Percentiles rank a stretch among this genome's conserved stretches.
phyloP scores from a whole-genome alignment of 2,888 invertebrate genomes.

The Trissoscelio sp. region DNA sequence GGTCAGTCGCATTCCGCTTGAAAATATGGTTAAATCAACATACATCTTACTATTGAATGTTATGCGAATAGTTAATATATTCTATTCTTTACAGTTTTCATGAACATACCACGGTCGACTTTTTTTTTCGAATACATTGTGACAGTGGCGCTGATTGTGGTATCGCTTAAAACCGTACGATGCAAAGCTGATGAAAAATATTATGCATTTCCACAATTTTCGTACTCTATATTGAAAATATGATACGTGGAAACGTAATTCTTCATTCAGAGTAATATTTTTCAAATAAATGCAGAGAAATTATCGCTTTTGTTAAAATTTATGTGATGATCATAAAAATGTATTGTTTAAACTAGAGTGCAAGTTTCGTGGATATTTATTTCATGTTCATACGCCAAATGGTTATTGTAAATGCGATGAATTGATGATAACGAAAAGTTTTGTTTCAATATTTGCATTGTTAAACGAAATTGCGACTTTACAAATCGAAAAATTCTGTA shows the following conservation, averaged over 20 bases:
- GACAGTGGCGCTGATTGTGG: background rate
- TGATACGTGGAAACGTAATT: too few species aligned
- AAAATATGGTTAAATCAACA: slow-evolving; percentile 38
- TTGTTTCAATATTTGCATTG: too few species aligned
- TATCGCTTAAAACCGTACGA: background rate
- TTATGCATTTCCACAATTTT: too few species aligned
- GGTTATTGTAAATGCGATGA: too few species aligned
- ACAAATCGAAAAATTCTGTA: slow-evolving; percentile 13
- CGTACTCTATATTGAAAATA: background rate
- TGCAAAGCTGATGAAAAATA: background rate
- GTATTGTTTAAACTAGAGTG: too few species aligned
- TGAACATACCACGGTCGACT: background rate
- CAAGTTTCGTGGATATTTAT: too few species aligned
- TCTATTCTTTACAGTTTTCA: slow-evolving; percentile 8
- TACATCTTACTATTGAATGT: slow-evolving; percentile 9
- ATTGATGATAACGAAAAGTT: too few species aligned
- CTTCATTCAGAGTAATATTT: background rate
- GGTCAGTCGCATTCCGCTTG: slow-evolving; percentile 61
- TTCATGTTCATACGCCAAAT: too few species aligned
- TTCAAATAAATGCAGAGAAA: too few species aligned
- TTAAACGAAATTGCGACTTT: too few species aligned
- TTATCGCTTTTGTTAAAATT: too few species aligned
- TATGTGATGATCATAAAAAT: background rate
- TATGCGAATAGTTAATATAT: slow-evolving; percentile 10
- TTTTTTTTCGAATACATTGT: too few species aligned